Base-by-base conservation (phyloP, 2,797 vertebrate genomes). In the Enteromius mattozi region DNA sequence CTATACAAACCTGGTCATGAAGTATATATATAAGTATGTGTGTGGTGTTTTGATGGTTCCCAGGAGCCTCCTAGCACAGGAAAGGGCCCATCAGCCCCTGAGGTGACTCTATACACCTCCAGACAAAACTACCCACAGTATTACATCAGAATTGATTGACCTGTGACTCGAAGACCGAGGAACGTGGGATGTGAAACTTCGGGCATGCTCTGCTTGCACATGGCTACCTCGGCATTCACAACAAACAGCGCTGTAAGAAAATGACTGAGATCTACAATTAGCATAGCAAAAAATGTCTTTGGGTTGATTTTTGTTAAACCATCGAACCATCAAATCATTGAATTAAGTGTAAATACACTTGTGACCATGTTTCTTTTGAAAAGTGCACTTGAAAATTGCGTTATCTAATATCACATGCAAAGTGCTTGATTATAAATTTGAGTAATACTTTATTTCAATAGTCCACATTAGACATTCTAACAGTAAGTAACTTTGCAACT, bases 61-160 rank as follows among this genome's bases (percentile, higher is more conserved):
- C 81, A 74, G 59, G 74, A 70, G 79, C 61, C 72, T 86, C 87
- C 89, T 88, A 85, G 88, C 80, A 90, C 90, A 92, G 91, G 90
- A 94, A 92, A 88, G 78, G 89, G 89, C 88, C 89, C 86, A 88
- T 85, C 87, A 88, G 92, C 91, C 88, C 90, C 87, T 83, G 88
- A 93, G 91, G 91, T 91, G 89, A 91, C 90, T 88, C 84, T 88
- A 87, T 87, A 90, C 92, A 93, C 93, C 91, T 92, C 91, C 89
- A 91, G 90, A 90, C 91, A 92, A 93, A 92, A 92, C 91, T 92
- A 89, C 87, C 88, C 88, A 87, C 90, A 91, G 89, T 87, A 89
- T 94, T 93, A 93, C 92, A 92, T 94, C 91, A 94, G 91, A 92
- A 94, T 92, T 91, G 85, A 92, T 92, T 94, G 92, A 93, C 92